Evolutionary conservation across 1,140 invertebrate species (phyloP).

Genomic region (Drosophila yakuba): DNA sequence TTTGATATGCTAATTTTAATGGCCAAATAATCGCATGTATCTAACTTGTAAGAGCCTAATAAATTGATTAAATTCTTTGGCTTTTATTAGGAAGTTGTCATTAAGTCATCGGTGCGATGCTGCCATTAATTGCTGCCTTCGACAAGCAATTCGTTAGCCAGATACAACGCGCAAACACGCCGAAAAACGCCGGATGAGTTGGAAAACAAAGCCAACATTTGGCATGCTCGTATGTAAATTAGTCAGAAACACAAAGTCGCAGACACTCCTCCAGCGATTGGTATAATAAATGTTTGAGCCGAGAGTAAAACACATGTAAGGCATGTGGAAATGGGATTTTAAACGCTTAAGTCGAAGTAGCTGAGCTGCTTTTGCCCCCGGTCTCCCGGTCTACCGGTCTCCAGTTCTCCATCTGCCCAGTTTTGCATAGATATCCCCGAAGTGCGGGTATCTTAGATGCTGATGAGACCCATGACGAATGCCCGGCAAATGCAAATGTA

Average conservation of each 20-base stretch:
- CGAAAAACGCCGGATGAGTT: conserved; percentile 25
- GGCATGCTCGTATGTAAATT: conserved; percentile 64
- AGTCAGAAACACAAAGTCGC: conserved; percentile 35
- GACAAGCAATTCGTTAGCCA: conserved; percentile 72
- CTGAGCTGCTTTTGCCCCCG: conserved; percentile 15
- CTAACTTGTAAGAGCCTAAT: conserved; percentile 60
- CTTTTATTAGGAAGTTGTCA: conserved; percentile 79
- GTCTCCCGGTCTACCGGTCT: conserved; percentile 20
- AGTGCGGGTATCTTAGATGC: conserved; percentile 12
- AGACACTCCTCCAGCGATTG: conserved; percentile 62
- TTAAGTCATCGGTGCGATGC: conserved; percentile 67
- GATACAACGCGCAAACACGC: conserved; percentile 24
- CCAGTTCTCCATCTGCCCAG: conserved; percentile 1
- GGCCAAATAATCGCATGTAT: conserved; percentile 73
- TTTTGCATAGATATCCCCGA: conserved; percentile 60
- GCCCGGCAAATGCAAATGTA: conserved; percentile 64
- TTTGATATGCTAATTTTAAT: conserved; percentile 78
- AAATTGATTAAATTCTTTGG: conserved; percentile 74
- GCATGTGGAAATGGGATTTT: conserved; percentile 75
- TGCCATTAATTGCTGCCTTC: conserved; percentile 74
- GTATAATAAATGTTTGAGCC: conserved; percentile 72
- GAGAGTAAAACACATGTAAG: conserved; percentile 71
- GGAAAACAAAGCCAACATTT: conserved; percentile 39
- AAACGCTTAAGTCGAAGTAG: conserved; percentile 51
- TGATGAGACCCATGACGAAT: conserved; percentile 57